A percentile compares a stretch with the other conserved stretches of the same genome.
Conservation (phyloP, 2,113 vertebrate genomes). For the Colaptes auratus region DNA sequence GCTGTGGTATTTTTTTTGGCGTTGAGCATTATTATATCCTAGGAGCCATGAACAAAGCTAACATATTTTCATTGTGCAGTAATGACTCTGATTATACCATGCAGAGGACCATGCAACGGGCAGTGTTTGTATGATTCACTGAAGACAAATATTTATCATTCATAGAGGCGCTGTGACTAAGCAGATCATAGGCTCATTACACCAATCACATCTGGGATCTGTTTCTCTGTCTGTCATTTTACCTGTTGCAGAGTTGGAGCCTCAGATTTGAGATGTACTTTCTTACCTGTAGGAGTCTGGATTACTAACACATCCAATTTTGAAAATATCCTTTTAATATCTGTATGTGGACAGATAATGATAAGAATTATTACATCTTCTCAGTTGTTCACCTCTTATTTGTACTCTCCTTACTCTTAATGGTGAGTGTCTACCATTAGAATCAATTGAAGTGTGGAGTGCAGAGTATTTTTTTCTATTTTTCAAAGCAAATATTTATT, state of each 20-base stretch:
- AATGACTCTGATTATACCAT: neutral
- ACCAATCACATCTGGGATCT: neutral
- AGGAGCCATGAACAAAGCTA: neutral
- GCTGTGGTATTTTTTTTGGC: neutral
- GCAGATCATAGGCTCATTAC: neutral
- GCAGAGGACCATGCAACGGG: neutral
- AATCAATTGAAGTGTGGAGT: neutral
- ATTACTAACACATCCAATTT: neutral
- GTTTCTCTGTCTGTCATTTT: neutral
- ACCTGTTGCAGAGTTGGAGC: neutral
- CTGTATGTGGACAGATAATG: neutral
- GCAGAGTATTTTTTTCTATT: neutral
- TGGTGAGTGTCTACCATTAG: neutral
- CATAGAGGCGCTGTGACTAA: neutral
- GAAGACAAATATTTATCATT: neutral
- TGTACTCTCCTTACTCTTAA: neutral
- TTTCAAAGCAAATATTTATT: neutral
- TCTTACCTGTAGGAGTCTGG: neutral
- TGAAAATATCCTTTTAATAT: neutral
- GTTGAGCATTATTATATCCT: neutral
- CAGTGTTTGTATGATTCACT: neutral
- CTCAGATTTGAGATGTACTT: neutral
- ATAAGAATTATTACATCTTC: neutral
- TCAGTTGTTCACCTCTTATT: neutral
- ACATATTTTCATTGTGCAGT: neutral